Conservation (phyloP, 2,888 invertebrate genomes). For the Onthophagus sagittarius region DNA sequence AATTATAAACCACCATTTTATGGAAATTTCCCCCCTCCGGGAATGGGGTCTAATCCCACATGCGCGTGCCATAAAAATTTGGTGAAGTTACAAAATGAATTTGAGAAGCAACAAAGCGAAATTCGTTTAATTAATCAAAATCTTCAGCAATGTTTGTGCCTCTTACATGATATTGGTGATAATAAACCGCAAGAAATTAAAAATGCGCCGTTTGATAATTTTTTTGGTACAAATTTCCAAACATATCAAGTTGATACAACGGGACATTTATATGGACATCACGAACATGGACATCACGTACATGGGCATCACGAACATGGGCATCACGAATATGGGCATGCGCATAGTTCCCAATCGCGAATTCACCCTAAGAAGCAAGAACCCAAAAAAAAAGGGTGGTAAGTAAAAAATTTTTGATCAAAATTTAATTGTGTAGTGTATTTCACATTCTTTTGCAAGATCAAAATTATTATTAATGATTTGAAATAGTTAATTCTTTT, state of each 20-base stretch:
- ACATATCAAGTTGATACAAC: not conserved
- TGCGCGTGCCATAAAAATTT: slow-evolving; percentile 1
- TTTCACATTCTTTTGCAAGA: slow-evolving; percentile 7
- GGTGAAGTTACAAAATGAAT: not conserved
- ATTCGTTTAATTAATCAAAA: not conserved
- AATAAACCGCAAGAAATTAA: not conserved
- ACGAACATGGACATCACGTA: too few species aligned
- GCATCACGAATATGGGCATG: not conserved
- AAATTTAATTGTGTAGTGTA: not conserved
- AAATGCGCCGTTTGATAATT: not conserved
- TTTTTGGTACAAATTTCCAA: not conserved
- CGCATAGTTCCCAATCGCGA: too few species aligned
- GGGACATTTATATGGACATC: not conserved
- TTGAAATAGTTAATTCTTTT: too few species aligned
- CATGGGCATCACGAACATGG: too few species aligned
- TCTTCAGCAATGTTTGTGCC: not conserved
- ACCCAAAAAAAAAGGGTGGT: too few species aligned
- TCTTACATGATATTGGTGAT: not conserved
- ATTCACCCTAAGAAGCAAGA: too few species aligned
- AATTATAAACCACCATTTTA: not conserved
- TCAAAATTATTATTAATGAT: not conserved
- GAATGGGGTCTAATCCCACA: not conserved
- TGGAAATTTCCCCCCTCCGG: not conserved
- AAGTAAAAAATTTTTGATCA: not conserved
- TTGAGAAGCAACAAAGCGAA: not conserved